Base-by-base conservation (phyloP, 2,888 invertebrate genomes). In the Mythimna vitellina region DNA sequence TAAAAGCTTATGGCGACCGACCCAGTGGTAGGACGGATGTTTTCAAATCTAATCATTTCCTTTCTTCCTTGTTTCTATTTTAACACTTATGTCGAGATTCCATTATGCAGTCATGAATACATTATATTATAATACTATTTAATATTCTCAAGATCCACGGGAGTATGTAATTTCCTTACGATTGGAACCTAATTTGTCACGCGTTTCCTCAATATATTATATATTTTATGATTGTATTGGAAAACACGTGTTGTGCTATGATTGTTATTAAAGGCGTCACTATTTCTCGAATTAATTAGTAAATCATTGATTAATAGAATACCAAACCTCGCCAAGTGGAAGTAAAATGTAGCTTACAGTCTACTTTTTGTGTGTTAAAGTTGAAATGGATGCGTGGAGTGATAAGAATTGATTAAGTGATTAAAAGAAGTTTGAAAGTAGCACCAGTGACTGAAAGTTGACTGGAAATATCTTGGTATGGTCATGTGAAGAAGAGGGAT, bases 71-170 rank as follows among this genome's bases (percentile, higher is more conserved):
- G 51, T 77, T 67, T 67, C 67, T 65, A 72, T 56, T 35, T 51
- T 56, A 68, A n/a, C 53, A 64, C 51, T 29, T 35, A 29, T 6
- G 58, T 46, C 54, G 29, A 70, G 38, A 62, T 49, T 64, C 46
- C 64, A 66, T 72, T 46, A 65, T n/a, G 51, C 49, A 69, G 56
- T 57, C 67, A 69, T 66, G 80, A 72, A 81, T 72, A 53, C 51
- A 72, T 64, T 65, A 68, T 25, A 76, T 68, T 65, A 63, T 60
- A 81, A 54, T 69, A 60, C 78, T 42, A 69, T 54, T 81, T 72
- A 72, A 63, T 80, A 80, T 80, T 77, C 82, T 80, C 82, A 81
- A 64, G 80, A 81, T 72, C 82, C 65, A 78, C 68, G 53, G 71
- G 81, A 17, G 68, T 65, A 77, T 57, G 68, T 66, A 69, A 81